Conservation (phyloP, 1,140 invertebrate genomes). For the Agrypnia vestita region DNA sequence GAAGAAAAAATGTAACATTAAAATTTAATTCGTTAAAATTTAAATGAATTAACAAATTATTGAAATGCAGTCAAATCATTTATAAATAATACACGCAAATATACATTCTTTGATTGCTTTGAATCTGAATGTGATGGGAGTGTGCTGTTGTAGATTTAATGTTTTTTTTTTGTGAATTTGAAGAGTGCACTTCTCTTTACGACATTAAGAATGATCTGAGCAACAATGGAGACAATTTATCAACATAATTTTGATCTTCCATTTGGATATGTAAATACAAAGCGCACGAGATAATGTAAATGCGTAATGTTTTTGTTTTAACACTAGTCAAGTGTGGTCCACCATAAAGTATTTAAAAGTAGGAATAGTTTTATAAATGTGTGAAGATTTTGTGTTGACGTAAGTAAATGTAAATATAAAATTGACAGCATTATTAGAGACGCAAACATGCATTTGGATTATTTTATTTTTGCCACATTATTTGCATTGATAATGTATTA, state of each 20-base stretch:
- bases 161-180: no score
- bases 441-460: neutral
- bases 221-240: neutral
- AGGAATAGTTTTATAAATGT: conserved; percentile 21
- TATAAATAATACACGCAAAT: neutral
- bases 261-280: conserved; percentile 6
- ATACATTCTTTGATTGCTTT: neutral
- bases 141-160: no score
- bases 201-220: neutral
- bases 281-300: conserved; percentile 28
- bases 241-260: neutral
- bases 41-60: neutral
- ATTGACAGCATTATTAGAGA: conserved; percentile 2
- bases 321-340: conserved; percentile 41
- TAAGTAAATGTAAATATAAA: conserved; percentile 18
- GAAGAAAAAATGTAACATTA: neutral
- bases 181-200: neutral
- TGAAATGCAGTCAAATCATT: no score
- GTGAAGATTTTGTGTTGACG: conserved; percentile 3
- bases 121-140: conserved; percentile 2
- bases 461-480: neutral
- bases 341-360: conserved; percentile 30
- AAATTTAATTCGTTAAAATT: neutral
- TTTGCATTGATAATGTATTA: no score
- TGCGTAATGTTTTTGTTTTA: conserved; percentile 26